Evolutionary conservation across 2,797 vertebrate genomes (phyloP).

Genomic region (Chelidonichthys spinosus): DNA sequence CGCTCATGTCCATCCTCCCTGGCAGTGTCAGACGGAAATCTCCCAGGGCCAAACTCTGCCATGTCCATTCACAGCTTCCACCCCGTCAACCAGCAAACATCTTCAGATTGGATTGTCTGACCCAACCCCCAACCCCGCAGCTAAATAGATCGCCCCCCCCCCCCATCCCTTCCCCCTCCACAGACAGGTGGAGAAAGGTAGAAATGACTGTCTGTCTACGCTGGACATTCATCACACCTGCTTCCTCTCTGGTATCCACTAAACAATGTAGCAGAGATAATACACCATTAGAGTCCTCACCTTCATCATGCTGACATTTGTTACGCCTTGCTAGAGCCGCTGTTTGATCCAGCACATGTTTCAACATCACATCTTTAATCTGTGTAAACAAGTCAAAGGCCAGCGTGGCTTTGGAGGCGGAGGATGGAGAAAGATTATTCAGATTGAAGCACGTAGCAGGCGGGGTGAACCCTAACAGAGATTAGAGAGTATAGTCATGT

Average conservation of each 20-base stretch:
- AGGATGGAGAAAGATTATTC: slow-evolving; percentile 63
- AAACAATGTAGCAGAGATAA: slow-evolving; percentile 67
- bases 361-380: slow-evolving; percentile 75
- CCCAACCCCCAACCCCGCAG: slow-evolving; percentile 26
- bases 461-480: slow-evolving; percentile 47
- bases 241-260: slow-evolving; percentile 58
- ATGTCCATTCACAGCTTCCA: slow-evolving; percentile 70
- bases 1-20: slow-evolving; percentile 52
- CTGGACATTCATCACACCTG: slow-evolving; percentile 72
- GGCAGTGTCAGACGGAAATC: slow-evolving; percentile 68
- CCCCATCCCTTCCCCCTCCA: not conserved
- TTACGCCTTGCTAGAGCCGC: slow-evolving; percentile 56
- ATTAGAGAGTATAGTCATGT: slow-evolving; percentile 64
- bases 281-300: slow-evolving; percentile 69
- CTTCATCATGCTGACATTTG: slow-evolving; percentile 79
- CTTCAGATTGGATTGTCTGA: slow-evolving; percentile 66
- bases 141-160: slow-evolving; percentile 55
- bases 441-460: slow-evolving; percentile 42
- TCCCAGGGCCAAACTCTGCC: slow-evolving; percentile 71
- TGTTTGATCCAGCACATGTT: slow-evolving; percentile 65
- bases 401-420: slow-evolving; percentile 49
- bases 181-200: slow-evolving; percentile 63
- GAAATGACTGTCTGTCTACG: slow-evolving; percentile 54
- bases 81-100: slow-evolving; percentile 76
- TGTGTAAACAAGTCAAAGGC: slow-evolving; percentile 80